Evolutionary conservation across 2,888 invertebrate genomes (phyloP).

Genomic region (Plusia festucae): DNA sequence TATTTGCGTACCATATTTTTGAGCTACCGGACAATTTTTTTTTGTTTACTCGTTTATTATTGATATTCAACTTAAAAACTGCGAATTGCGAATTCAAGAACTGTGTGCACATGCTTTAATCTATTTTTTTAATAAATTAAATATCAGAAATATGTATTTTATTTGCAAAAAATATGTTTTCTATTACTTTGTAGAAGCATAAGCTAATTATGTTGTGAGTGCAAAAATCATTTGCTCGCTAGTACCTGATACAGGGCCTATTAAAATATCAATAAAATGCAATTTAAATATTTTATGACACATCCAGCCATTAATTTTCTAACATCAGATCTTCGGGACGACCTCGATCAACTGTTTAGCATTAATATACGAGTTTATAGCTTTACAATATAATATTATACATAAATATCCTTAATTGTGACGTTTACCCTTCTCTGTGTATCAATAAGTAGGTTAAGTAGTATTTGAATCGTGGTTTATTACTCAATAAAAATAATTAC

Average conservation of each 20-base stretch:
- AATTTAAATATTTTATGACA: slow-evolving; percentile 43
- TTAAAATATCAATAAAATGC: slow-evolving; percentile 40
- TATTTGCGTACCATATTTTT: too few species aligned
- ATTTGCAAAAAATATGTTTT: too few species aligned
- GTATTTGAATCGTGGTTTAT: neutral
- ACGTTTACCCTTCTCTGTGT: neutral
- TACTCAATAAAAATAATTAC: neutral
- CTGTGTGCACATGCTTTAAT: too few species aligned
- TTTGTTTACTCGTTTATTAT: neutral
- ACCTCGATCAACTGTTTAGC: slow-evolving; percentile 25
- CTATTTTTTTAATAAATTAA: too few species aligned
- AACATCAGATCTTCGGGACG: slow-evolving; percentile 18
- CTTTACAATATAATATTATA: slow-evolving; percentile 17
- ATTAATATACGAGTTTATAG: slow-evolving; percentile 22
- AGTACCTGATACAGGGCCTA: slow-evolving; percentile 8
- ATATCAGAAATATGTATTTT: too few species aligned
- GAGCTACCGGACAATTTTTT: too few species aligned
- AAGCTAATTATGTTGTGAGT: slow-evolving; percentile 27
- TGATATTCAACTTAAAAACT: too few species aligned
- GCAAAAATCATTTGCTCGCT: slow-evolving; percentile 20
- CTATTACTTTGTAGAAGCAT: neutral
- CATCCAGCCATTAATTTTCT: slow-evolving; percentile 25
- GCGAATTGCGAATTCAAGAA: too few species aligned
- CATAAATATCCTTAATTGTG: neutral
- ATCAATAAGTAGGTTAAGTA: slow-evolving; percentile 9